Evolutionary conservation across 2,797 vertebrate genomes (phyloP), one percentile per base, ranked within the genome.

Genomic region (Pampus argenteus): DNA sequence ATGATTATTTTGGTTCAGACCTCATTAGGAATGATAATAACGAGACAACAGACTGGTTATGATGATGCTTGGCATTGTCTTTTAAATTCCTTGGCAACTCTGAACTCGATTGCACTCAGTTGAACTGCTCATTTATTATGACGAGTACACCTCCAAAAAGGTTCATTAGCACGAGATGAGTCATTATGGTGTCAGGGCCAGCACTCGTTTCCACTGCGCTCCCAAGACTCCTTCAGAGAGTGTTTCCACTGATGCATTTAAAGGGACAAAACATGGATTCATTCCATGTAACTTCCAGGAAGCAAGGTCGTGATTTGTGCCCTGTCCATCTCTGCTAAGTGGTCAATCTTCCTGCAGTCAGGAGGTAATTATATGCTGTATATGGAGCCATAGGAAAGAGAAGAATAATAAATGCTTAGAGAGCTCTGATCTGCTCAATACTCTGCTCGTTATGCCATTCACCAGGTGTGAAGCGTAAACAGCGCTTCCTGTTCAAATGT

Each of bases 131-230:
- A 57, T 75, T 76, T 72, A 55, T 76, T 50, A 69, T 9, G 6
- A 66, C 26, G 42, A 57, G 36, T 34, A 9, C n/a, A 28, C 74
- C 31, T 66, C 52, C 54, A 25, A 47, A 47, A 74, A 10, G 61
- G 42, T 65, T 81, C 65, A 76, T 76, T 77, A 76, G 59, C 71
- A 55, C 31, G 8, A 70, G 64, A 58, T 71, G 66, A 71, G 54
- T 73, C 75, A 76, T 79, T 79, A 65, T 63, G 64, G 22, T 22
- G 20, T 15, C 25, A 68, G 68, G 58, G 31, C 66, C 71, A 63
- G 51, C 23, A 71, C 42, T 29, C 15, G 0, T 42, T 61, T 55
- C 10, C 36, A 47, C 18, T 22, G 29, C 0, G 6, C 22, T 58
- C 42, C 60, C 26, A 52, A n/a, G 25, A 52, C 9, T 62, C 49